phyloP scores from a whole-genome alignment of 2,113 vertebrate genomes.

The Guaruba guarouba region DNA sequence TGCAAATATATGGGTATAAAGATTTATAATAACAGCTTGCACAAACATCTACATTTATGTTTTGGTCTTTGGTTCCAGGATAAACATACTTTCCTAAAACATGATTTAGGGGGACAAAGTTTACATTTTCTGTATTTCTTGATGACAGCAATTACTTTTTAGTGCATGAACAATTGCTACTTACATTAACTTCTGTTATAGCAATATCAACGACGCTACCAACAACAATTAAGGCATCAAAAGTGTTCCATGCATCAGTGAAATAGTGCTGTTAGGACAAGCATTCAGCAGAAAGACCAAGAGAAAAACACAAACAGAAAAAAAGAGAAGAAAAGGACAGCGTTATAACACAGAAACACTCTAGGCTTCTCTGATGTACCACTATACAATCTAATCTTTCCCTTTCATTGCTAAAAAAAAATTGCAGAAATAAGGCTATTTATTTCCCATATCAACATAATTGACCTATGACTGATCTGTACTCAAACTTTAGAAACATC shows the following conservation, averaged over 20 bases:
- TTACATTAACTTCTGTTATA: conserved; percentile 99
- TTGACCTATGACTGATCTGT: conserved; percentile 59
- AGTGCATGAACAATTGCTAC: conserved; percentile 82
- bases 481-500: conserved; percentile 68
- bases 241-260: conserved; percentile 99
- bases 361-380: conserved; percentile 57
- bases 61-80: background rate
- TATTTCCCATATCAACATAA: conserved; percentile 65
- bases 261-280: conserved; percentile 99
- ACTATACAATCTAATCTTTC: conserved; percentile 65
- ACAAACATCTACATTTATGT: background rate
- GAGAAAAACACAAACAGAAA: conserved; percentile 77
- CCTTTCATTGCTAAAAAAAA: conserved; percentile 62
- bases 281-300: conserved; percentile 78
- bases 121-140: conserved; percentile 56
- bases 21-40: background rate
- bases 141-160: conserved; percentile 67
- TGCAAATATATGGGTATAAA: background rate
- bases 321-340: conserved; percentile 81
- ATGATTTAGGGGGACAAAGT: background rate
- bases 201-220: conserved; percentile 99
- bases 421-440: conserved; percentile 51
- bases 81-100: background rate
- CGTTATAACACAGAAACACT: conserved; percentile 74
- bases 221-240: conserved; percentile 99